Percentiles rank a stretch among this genome's conserved stretches.
phyloP scores from a whole-genome alignment of 1,140 invertebrate genomes.

The Colletes gigas region DNA sequence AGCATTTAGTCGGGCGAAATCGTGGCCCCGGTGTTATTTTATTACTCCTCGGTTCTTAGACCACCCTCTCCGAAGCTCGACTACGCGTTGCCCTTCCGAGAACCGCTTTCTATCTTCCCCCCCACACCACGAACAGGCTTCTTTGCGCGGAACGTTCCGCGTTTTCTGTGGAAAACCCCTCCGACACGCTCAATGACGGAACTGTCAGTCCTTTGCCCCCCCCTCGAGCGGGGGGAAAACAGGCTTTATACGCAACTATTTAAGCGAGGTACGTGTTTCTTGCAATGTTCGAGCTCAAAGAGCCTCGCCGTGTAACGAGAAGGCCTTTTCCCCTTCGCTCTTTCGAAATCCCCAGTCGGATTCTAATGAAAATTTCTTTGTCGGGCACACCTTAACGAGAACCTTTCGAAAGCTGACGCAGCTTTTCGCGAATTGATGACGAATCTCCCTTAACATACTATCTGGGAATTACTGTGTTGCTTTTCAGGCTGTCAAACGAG shows the following conservation, averaged over 20 bases:
- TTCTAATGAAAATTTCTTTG: conserved; percentile 62
- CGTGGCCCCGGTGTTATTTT: conserved; percentile 72
- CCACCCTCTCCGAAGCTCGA: conserved; percentile 64
- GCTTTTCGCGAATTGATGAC: not conserved
- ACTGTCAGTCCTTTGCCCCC: not conserved
- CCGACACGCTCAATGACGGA: conserved; percentile 28
- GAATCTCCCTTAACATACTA: too few species aligned
- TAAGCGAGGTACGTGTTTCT: conserved; percentile 49
- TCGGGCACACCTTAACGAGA: conserved; percentile 37
- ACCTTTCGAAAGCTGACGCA: not conserved
- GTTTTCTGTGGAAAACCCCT: conserved; percentile 26
- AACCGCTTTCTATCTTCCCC: conserved; percentile 31
- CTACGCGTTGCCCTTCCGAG: conserved; percentile 34
- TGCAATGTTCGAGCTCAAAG: conserved; percentile 54
- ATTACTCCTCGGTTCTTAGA: conserved; percentile 65
- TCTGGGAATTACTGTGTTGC: not conserved
- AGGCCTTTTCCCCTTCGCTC: not conserved
- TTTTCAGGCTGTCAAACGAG: not conserved
- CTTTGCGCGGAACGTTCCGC: not conserved
- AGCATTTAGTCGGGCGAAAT: conserved; percentile 62
- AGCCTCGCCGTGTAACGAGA: conserved; percentile 21
- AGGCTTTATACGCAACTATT: conserved; percentile 60
- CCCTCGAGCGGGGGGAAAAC: conserved; percentile 30
- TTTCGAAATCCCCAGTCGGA: conserved; percentile 25
- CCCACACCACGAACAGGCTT: not conserved